Percentiles rank a stretch among this genome's conserved stretches.
phyloP scores from a whole-genome alignment of 2,888 invertebrate genomes.

The Elegia similella region DNA sequence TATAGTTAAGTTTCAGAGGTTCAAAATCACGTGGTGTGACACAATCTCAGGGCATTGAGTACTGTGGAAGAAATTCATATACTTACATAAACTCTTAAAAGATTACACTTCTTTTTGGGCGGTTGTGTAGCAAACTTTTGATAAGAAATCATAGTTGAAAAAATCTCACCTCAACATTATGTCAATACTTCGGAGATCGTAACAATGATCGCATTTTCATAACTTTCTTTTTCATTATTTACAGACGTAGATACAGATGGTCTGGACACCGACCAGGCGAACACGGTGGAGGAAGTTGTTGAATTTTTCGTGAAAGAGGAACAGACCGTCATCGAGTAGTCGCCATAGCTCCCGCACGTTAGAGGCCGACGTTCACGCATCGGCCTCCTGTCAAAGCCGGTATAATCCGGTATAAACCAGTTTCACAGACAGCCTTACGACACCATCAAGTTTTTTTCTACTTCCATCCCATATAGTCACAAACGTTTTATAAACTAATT shows the following conservation, averaged over 20 bases:
- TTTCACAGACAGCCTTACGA: background rate
- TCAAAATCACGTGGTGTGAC: too few species aligned
- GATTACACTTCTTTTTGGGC: too few species aligned
- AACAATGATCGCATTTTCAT: too few species aligned
- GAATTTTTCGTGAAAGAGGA: constrained; percentile 99
- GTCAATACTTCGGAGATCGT: too few species aligned
- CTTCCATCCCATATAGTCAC: constrained; percentile 50
- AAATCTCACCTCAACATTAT: too few species aligned
- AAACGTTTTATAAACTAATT: constrained; percentile 38
- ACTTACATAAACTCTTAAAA: too few species aligned
- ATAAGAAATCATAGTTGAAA: too few species aligned
- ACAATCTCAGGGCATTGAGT: too few species aligned
- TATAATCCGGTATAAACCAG: constrained; percentile 30
- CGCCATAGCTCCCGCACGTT: constrained; percentile 53
- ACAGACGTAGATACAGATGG: constrained; percentile 97
- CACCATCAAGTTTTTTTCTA: constrained; percentile 44
- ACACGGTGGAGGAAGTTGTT: constrained; percentile 96
- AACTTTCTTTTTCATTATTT: constrained; percentile 36
- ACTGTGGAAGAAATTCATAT: too few species aligned
- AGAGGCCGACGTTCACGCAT: constrained; percentile 50
- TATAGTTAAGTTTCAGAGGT: too few species aligned
- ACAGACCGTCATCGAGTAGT: constrained; percentile 89
- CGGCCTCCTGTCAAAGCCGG: constrained; percentile 47
- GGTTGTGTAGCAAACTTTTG: too few species aligned
- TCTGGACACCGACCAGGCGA: constrained; percentile 90